These are phyloP conservation scores for Thecophora atra DNA, from an alignment of 2,888 invertebrate species.

Conservation along the genomic window DNA sequence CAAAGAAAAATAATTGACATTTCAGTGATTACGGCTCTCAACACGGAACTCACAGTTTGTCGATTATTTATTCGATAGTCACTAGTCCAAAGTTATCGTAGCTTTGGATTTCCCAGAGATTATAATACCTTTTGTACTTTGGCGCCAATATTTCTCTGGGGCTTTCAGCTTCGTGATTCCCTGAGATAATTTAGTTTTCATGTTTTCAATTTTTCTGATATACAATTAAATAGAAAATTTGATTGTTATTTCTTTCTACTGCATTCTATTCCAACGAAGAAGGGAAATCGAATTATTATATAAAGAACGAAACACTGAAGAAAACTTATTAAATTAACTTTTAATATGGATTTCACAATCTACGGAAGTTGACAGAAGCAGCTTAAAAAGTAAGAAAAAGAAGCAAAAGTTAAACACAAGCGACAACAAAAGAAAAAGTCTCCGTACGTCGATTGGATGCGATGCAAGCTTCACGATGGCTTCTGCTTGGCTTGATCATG, in stretches of 20 bases:
- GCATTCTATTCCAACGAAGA: too few relatives aligned
- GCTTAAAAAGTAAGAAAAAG: neutral
- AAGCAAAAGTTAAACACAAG: neutral
- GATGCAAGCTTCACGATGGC: neutral
- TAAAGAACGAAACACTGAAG: too few relatives aligned
- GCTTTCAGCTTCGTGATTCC: constrained; percentile 7
- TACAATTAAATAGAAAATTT: neutral
- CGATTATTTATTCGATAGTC: neutral
- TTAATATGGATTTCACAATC: too few relatives aligned
- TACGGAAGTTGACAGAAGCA: too few relatives aligned
- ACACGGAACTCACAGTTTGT: constrained; percentile 28
- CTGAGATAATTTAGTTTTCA: neutral
- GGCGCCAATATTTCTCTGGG: constrained; percentile 1
- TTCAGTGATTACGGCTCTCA: constrained; percentile 24
- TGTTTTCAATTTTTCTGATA: neutral
- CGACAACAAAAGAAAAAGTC: neutral
- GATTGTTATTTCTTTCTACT: too few relatives aligned
- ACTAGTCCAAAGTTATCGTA: neutral
- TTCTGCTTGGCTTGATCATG: neutral
- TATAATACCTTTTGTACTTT: constrained; percentile 6
- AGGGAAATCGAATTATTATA: too few relatives aligned
- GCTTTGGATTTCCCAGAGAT: neutral
- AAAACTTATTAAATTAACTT: too few relatives aligned
- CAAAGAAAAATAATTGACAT: constrained; percentile 17
- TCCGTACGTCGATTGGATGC: neutral